Percentiles rank a stretch among this genome's conserved stretches.
phyloP scores from a whole-genome alignment of 2,888 invertebrate species.

The Lithosia quadra region DNA sequence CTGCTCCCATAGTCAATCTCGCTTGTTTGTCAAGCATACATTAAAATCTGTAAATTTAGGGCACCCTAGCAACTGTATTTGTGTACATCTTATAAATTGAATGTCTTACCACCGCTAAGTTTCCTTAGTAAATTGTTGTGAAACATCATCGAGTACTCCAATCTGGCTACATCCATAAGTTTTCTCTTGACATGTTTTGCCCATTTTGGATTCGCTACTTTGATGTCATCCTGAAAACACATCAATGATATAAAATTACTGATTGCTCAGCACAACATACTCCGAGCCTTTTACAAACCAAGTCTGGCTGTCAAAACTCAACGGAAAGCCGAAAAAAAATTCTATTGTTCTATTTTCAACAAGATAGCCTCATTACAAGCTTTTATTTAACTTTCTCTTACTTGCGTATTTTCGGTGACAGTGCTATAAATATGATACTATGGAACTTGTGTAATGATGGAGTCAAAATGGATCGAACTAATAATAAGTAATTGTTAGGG shows the following conservation, averaged over 20 bases:
- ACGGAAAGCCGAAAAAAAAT: background rate
- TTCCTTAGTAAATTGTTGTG: slow-evolving; percentile 79
- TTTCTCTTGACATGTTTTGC: slow-evolving; percentile 83
- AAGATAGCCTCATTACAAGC: no score
- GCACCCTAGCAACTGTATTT: no score
- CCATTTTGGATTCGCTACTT: slow-evolving; percentile 86
- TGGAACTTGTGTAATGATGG: no score
- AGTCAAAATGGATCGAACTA: background rate
- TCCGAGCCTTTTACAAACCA: no score
- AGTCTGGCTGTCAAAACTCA: background rate
- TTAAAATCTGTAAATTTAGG: no score
- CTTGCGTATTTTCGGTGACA: no score
- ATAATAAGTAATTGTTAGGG: background rate
- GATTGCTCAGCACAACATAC: background rate
- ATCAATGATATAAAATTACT: slow-evolving; percentile 35
- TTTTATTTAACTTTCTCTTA: no score
- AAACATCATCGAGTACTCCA: slow-evolving; percentile 86
- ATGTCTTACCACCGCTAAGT: slow-evolving; percentile 83
- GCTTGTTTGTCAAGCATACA: no score
- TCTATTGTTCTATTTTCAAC: no score
- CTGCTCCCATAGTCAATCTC: no score
- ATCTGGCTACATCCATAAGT: slow-evolving; percentile 80
- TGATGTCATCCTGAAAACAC: slow-evolving; percentile 74
- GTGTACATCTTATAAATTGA: background rate
- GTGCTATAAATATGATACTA: no score